Base-by-base conservation (phyloP, 2,797 vertebrate genomes). In the Scleropages formosus region DNA sequence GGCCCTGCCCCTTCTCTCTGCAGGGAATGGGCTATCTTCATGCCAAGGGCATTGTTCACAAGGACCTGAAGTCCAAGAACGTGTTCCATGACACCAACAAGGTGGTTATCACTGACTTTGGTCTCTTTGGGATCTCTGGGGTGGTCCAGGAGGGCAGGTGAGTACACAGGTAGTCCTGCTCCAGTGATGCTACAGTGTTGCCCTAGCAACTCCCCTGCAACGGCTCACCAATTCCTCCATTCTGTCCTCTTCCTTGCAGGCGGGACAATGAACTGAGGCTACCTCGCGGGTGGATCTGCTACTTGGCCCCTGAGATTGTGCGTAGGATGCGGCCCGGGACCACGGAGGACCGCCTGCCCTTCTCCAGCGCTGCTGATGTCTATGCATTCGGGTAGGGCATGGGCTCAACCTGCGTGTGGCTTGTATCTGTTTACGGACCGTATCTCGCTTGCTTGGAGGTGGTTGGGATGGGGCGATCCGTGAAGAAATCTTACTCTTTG, bases 21-120 rank as follows among this genome's bases (percentile, higher is more conserved):
- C 86, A 98, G 96, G 96, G 96, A 70, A 98, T 98, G 96, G 95
- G 96, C 0, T 98, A 98, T 73, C 92, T 98, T 27, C 96, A 98
- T 0, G 96, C 96, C 68, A 98, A 96, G 87, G 94, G 94, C 79
- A 98, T 98, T 8, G 91, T 97, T 59, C 96, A 98, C 83, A 98
- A 98, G 82, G 96, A 98, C 78, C 92, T 98, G 80, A 98, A 98
- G 79, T 97, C 96, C 58, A 98, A 97, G 90, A 98, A 98, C 0
- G 91, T 98, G 76, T 98, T 98, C 89, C 97, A 95, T 26, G 95
- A 98, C 90, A 93, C 93, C 0, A 96, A 95, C 83, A 96, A 94
- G 80, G 96, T 98, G 72, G 94, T 98, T 79, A 98, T 98, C 86
- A 97, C 96, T 2, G 96, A 98, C 81, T 98, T 98, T 0, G 96